phyloP scores from a whole-genome alignment of 2,113 vertebrate species.

The Lichenostomus cassidix region DNA sequence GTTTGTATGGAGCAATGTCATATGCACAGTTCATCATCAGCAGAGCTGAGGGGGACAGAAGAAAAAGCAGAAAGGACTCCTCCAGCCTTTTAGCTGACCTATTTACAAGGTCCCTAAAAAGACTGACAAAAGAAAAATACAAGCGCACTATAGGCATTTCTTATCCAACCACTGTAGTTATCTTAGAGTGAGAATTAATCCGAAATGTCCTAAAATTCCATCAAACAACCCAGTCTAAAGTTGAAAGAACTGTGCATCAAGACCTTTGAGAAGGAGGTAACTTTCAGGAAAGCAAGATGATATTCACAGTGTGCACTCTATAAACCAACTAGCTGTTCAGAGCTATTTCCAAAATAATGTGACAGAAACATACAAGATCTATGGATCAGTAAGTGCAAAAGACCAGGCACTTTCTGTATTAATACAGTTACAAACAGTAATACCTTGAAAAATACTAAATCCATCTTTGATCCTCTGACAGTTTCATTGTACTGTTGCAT shows the following conservation, averaged over 20 bases:
- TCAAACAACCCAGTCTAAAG: not conserved
- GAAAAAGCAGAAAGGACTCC: not conserved
- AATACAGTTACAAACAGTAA: not conserved
- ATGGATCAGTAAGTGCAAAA: not conserved
- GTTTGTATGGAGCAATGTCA: not conserved
- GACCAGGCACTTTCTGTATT: not conserved
- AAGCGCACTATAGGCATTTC: not conserved
- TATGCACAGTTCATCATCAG: not conserved
- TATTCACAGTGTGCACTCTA: not conserved
- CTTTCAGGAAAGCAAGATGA: not conserved
- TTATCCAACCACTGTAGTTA: not conserved
- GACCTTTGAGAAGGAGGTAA: not conserved
- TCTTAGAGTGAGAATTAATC: not conserved
- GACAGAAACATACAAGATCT: not conserved
- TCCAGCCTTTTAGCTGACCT: not conserved
- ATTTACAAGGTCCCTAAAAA: not conserved
- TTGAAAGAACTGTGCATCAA: not conserved
- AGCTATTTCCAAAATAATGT: not conserved
- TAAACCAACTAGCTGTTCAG: not conserved
- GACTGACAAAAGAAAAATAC: not conserved
- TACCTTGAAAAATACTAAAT: constrained; percentile 87
- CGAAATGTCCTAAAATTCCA: not conserved
- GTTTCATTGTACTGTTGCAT: constrained; percentile 83
- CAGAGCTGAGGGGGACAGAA: not conserved
- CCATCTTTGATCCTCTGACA: constrained; percentile 78